These are phyloP conservation scores for Heteropelma amictum DNA, from an alignment of 2,888 invertebrate species.

Conservation along the genomic window DNA sequence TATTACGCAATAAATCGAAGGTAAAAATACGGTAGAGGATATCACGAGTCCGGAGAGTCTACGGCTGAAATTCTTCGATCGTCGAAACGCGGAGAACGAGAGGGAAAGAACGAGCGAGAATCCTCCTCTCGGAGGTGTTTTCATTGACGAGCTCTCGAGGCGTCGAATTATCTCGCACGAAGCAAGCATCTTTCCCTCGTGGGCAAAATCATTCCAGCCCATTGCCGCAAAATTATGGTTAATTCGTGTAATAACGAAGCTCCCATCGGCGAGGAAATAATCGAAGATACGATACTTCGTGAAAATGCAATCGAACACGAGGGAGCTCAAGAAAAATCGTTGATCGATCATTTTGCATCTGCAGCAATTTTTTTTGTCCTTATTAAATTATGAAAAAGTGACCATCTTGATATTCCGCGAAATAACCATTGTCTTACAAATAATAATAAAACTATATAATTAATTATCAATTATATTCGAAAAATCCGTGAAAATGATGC, in stretches of 20 bases:
- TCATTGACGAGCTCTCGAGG: slow-evolving; percentile 31
- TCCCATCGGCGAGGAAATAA: slow-evolving; percentile 43
- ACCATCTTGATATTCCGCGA: too few species aligned
- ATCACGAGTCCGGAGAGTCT: not conserved
- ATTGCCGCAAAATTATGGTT: slow-evolving; percentile 27
- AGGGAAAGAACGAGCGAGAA: not conserved
- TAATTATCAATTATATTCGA: too few species aligned
- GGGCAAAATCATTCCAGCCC: not conserved
- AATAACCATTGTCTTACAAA: too few species aligned
- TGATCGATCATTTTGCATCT: slow-evolving; percentile 39
- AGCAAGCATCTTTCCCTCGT: slow-evolving; percentile 2
- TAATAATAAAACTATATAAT: too few species aligned
- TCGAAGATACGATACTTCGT: slow-evolving; percentile 8
- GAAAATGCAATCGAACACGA: not conserved
- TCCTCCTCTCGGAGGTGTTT: not conserved
- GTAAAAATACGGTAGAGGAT: slow-evolving; percentile 8
- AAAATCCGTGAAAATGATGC: too few species aligned
- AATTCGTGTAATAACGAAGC: slow-evolving; percentile 48
- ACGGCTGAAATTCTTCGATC: slow-evolving; percentile 19
- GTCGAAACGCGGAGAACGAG: not conserved
- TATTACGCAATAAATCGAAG: slow-evolving; percentile 51
- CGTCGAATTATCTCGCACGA: slow-evolving; percentile 42
- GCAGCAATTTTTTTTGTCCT: slow-evolving; percentile 1
- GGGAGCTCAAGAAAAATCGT: slow-evolving; percentile 7
- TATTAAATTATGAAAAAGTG: slow-evolving; percentile 10